Evolutionary conservation across 2,888 invertebrate genomes (phyloP).

Genomic region (Cheilosia scutellata): DNA sequence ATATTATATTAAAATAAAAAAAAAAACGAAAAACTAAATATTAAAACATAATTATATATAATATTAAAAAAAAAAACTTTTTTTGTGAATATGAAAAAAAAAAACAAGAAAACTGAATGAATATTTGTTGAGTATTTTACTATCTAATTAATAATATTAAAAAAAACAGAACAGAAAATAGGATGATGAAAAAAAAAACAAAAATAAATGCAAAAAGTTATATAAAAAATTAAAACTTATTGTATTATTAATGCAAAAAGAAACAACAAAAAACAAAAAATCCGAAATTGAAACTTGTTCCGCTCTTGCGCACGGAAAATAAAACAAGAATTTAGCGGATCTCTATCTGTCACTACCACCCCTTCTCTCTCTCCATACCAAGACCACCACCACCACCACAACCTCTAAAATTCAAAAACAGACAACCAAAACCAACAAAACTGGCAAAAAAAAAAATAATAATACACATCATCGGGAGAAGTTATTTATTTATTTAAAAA

Average conservation of each 20-base stretch:
- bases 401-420: conserved; percentile 66
- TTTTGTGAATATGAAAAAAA: conserved; percentile 70
- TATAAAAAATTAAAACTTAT: conserved; percentile 65
- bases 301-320: conserved; percentile 53
- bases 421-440: conserved; percentile 55
- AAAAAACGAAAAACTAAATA: conserved; percentile 58
- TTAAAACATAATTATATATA: conserved; percentile 59
- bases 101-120: conserved; percentile 70
- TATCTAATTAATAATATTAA: conserved; percentile 77
- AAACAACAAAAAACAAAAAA: conserved; percentile 31
- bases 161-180: conserved; percentile 70
- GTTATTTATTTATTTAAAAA: conserved; percentile 76
- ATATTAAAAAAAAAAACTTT: conserved; percentile 34
- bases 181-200: conserved; percentile 36
- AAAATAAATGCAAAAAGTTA: conserved; percentile 70
- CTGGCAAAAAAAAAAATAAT: conserved; percentile 53
- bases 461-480: conserved; percentile 75
- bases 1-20: conserved; percentile 61
- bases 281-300: conserved; percentile 52
- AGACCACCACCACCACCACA: conserved; percentile 72
- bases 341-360: conserved; percentile 67
- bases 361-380: conserved; percentile 42
- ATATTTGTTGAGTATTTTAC: conserved; percentile 84
- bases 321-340: conserved; percentile 49
- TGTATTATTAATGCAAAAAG: conserved; percentile 69